Conservation (phyloP, 2,797 vertebrate genomes). For the Pangasius larnaudii region DNA sequence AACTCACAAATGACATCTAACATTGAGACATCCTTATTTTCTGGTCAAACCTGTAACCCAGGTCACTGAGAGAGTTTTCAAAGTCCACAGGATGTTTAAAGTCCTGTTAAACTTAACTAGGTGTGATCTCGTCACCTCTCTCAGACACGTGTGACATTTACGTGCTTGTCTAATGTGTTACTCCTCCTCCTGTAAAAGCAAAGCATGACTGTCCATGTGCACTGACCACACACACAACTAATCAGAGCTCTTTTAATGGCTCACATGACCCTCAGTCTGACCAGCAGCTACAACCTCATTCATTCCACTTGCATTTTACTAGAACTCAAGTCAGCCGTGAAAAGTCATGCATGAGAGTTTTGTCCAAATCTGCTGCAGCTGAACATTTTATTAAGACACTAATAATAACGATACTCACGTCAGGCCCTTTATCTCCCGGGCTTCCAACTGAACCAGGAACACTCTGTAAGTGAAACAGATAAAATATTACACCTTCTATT, state of each 20-base stretch:
- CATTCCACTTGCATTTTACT: not conserved
- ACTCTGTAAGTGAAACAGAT: conserved; percentile 67
- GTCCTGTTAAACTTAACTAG: conserved; percentile 50
- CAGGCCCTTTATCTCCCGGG: conserved; percentile 69
- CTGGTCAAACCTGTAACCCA: not conserved
- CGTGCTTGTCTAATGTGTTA: conserved; percentile 5
- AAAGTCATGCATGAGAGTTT: not conserved
- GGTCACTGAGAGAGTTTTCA: not conserved
- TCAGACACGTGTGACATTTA: conserved; percentile 42
- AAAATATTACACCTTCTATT: not conserved
- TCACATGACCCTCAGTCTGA: not conserved
- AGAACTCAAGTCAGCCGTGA: not conserved
- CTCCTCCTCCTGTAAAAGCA: not conserved
- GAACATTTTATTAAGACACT: not conserved
- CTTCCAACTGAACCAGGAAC: conserved; percentile 66
- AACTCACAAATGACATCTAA: not conserved
- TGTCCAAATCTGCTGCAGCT: not conserved
- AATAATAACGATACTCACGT: conserved; percentile 68
- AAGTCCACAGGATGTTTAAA: not conserved
- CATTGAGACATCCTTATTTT: not conserved
- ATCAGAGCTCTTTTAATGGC: conserved; percentile 16
- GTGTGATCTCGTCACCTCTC: conserved; percentile 30
- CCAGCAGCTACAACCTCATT: not conserved
- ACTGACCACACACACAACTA: conserved; percentile 4
- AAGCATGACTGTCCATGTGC: not conserved